Base-by-base conservation (phyloP, 1,140 invertebrate genomes). In the Dreissena polymorpha region DNA sequence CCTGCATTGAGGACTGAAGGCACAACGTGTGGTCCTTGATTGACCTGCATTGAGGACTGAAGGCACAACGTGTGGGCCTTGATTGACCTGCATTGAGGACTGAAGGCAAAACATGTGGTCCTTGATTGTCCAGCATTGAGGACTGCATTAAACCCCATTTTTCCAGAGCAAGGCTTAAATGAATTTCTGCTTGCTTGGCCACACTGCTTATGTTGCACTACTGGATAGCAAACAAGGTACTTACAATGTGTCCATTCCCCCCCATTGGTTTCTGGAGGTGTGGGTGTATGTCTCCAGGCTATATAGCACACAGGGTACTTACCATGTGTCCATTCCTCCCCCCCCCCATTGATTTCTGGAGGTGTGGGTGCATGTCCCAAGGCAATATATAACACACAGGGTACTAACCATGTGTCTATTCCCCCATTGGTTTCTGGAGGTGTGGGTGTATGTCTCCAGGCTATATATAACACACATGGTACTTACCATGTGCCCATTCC, bases 191-290 rank as follows among this genome's bases (percentile, higher is more conserved):
- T 39, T 8, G 3, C 39, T 39, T 39, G 39, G 3, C 39, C 39
- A 39, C 2, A 39, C 39, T 39, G 39, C 39, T 39, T 2, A 39
- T 39, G 39, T 39, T 39, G 39, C 39, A 39, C 8, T 2, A 39
- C 39, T 39, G 39, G 8, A 39, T 39, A 39, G 8, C 39, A 39
- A 2, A 39, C 39, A 39, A 8, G 39, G 21, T 60, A 86, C 89
- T 91, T 84, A 92, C 91, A 87, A 88, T 72, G 89, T 91, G 69
- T 89, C 90, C 79, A 90, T 90, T 50, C n/a, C 89, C 88, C 39
- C 90, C 89, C 88, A 91, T 88, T n/a, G 86, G 81, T 78, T 92
- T 92, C 79, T 92, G 92, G 86, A 92, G 85, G 82, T 91, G 91
- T 67, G 90, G 91, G 87, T 92, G 92, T 91, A 93, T 93, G 50